Evolutionary conservation across 2,113 vertebrate species (phyloP).

Genomic region (Australoheros scitulus): DNA sequence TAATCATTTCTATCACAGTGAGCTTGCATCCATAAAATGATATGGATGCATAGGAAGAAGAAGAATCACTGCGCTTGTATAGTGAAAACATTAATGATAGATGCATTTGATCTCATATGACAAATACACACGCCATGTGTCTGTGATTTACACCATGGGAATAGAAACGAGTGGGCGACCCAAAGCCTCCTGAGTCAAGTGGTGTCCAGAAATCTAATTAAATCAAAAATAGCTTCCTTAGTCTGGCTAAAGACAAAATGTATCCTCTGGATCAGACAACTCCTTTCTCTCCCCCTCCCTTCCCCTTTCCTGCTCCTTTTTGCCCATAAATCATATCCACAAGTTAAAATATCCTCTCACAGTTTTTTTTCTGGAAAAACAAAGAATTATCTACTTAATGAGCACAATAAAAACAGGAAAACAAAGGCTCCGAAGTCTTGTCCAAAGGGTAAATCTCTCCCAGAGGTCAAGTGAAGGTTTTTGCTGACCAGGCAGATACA

Average conservation of each 20-base stretch:
- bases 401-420: neutral
- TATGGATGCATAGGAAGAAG: neutral
- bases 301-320: neutral
- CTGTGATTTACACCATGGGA: constrained; percentile 30
- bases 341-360: constrained; percentile 24
- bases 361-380: neutral
- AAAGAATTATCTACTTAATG: constrained; percentile 10
- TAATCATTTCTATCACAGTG: neutral
- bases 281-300: neutral
- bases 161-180: constrained; percentile 18
- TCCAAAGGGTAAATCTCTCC: constrained; percentile 1
- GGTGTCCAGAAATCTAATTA: constrained; percentile 72
- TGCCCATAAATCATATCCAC: constrained; percentile 25
- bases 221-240: constrained; percentile 68
- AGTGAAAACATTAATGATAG: neutral
- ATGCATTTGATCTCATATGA: neutral
- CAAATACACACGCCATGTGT: constrained; percentile 1
- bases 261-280: constrained; percentile 51
- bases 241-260: constrained; percentile 59
- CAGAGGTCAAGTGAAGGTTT: constrained; percentile 51
- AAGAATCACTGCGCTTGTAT: neutral
- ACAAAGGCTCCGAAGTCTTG: constrained; percentile 5
- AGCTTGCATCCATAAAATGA: neutral
- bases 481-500: constrained; percentile 34
- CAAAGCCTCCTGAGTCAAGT: constrained; percentile 57